Percentiles rank a stretch among this genome's conserved stretches.
These are phyloP conservation scores for Cosmia trapezina DNA, from an alignment of 2,888 invertebrate species.

Conservation along the genomic window DNA sequence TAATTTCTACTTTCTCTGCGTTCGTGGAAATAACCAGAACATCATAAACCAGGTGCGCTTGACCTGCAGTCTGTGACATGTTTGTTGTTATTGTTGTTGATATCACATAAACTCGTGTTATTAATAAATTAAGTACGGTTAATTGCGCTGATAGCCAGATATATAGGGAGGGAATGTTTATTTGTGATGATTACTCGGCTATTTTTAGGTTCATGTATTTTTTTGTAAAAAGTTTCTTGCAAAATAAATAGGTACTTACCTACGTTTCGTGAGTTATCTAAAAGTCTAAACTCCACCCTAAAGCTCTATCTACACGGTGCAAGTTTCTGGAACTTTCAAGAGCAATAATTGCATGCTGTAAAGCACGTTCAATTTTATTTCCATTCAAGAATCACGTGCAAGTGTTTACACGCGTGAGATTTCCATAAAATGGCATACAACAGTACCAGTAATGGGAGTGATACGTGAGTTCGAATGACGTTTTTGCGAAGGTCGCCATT, in stretches of 20 bases:
- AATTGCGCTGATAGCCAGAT: constrained; percentile 40
- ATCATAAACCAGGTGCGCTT: constrained; percentile 60
- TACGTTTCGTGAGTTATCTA: neutral
- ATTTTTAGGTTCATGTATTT: constrained; percentile 22
- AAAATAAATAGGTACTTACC: neutral
- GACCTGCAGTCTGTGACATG: constrained; percentile 52
- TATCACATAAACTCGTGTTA: constrained; percentile 26
- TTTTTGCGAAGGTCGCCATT: no score
- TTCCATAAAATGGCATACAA: no score
- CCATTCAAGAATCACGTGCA: no score
- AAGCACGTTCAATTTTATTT: no score
- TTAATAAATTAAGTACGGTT: constrained; percentile 48
- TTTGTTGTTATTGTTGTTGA: constrained; percentile 42
- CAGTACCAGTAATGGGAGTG: no score
- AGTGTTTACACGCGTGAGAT: no score
- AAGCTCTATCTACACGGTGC: no score
- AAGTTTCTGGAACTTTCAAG: neutral
- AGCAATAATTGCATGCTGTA: no score
- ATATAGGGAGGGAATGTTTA: constrained; percentile 44
- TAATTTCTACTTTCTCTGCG: neutral
- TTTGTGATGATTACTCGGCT: constrained; percentile 18
- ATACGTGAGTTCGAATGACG: no score
- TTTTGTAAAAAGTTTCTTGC: neutral
- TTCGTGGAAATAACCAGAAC: constrained; percentile 52
- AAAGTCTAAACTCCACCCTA: no score